Conservation (phyloP, 2,888 invertebrate genomes). For the Teleogryllus oceanicus region DNA sequence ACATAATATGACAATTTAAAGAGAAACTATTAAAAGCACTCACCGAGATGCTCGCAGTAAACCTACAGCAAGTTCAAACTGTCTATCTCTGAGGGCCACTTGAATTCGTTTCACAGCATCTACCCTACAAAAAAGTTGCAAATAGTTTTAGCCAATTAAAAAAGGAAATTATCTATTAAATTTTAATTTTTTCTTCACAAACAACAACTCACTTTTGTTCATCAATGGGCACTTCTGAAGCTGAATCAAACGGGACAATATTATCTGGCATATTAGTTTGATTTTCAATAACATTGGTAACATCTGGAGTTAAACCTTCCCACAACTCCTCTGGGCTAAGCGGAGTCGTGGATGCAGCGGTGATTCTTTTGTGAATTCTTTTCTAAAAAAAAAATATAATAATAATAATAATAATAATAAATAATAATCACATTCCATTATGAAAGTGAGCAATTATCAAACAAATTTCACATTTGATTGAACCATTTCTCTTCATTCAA, state of each 20-base stretch:
- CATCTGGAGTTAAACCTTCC: slow-evolving; percentile 62
- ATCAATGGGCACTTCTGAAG: slow-evolving; percentile 77
- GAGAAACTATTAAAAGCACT: slow-evolving; percentile 37
- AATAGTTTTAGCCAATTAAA: neutral
- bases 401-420: no score
- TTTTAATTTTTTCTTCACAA: neutral
- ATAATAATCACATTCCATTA: neutral
- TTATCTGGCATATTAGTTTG: slow-evolving; percentile 58
- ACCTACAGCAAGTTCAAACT: slow-evolving; percentile 74
- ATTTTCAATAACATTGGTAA: slow-evolving; percentile 58
- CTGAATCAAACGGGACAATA: slow-evolving; percentile 80
- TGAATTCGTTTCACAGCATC: slow-evolving; percentile 87
- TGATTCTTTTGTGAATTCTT: neutral
- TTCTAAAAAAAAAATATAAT: slow-evolving; percentile 18
- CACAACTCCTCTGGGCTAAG: slow-evolving; percentile 53
- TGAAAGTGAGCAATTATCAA: no score
- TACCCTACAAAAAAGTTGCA: slow-evolving; percentile 53
- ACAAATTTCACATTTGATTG: no score
- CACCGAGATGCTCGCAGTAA: slow-evolving; percentile 75
- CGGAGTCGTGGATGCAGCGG: neutral
- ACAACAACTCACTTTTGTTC: slow-evolving; percentile 73
- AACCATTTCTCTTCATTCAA: no score
- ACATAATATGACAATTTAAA: no score
- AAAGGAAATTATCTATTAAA: slow-evolving; percentile 33
- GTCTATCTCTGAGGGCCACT: slow-evolving; percentile 65